Evolutionary conservation across 2,888 invertebrate species (phyloP), one percentile per base, ranked within the genome.

Genomic region (Ectemnius lituratus): DNA sequence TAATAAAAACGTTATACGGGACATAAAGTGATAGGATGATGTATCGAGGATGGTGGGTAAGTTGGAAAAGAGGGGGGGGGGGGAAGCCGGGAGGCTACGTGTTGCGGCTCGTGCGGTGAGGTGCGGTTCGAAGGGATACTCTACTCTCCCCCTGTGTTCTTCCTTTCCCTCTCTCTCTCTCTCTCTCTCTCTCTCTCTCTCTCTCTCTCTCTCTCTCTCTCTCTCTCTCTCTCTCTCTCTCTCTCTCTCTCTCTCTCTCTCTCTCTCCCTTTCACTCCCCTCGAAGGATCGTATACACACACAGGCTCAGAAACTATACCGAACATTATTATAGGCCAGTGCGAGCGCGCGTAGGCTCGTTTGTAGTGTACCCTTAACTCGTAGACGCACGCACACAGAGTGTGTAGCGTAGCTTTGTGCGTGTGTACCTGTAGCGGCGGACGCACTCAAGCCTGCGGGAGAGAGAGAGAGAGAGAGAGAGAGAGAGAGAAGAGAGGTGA

Each of bases 21-120:
- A 86, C 85, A 84, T 86, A 84, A 86, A 88, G 86, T 76, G 86
- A 88, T 87, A 85, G 83, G 82, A 84, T 84, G 86, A 88, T 85
- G 84, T 81, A 86, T 86, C 81, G 77, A 73, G 70, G 74, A 52
- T 37, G 11, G 37, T 37, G 70, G 70, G 52, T 52, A 74, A 58
- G 62, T 59, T 65, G 73, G 73, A 20, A n/a, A n/a, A n/a, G n/a
- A n/a, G n/a, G n/a, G 64, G 58, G 67, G 66, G 71, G 46, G 58
- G 74, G 61, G 47, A 27, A 59, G 73, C 69, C 75, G 63, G 66
- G 73, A 58, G 68, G 79, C 76, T 81, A 81, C 81, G 74, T 81
- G 81, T 81, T 81, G 81, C 80, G 78, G 75, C 70, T 59, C 45
- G 47, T 18, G 70, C 64, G 71, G 16, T 47, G 77, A 70, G 62